Conservation (phyloP, 2,113 vertebrate genomes). For the Hypomesus transpacificus region DNA sequence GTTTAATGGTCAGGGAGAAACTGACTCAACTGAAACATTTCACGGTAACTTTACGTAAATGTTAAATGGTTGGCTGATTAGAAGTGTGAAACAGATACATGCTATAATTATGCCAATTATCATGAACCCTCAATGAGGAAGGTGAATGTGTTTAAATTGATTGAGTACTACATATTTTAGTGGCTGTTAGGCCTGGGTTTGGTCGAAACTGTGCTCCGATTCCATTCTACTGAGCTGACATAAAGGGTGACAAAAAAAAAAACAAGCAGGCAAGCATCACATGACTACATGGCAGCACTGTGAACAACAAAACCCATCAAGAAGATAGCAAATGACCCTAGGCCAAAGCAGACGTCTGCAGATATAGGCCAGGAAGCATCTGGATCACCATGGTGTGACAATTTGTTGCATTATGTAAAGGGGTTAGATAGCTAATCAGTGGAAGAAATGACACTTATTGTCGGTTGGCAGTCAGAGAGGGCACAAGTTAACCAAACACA, state of each 20-base stretch:
- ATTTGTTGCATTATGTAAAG: constrained; percentile 7
- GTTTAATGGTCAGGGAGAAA: constrained; percentile 27
- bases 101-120: too few species aligned
- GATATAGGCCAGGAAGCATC: background rate
- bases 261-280: background rate
- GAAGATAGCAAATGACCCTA: background rate
- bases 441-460: background rate
- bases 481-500: background rate
- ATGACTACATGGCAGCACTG: background rate
- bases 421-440: constrained; percentile 1
- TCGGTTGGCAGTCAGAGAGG: constrained; percentile 7
- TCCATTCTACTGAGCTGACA: background rate
- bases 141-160: background rate
- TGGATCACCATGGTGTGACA: background rate
- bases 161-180: background rate
- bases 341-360: background rate
- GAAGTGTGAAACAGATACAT: background rate
- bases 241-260: background rate
- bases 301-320: background rate
- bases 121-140: background rate
- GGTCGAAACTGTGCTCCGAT: background rate
- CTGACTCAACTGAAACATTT: constrained; percentile 3
- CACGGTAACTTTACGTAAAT: background rate
- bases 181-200: background rate
- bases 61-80: background rate